Evolutionary conservation across 2,888 invertebrate genomes (phyloP).

Genomic region (Omphaloscelis lunosa): DNA sequence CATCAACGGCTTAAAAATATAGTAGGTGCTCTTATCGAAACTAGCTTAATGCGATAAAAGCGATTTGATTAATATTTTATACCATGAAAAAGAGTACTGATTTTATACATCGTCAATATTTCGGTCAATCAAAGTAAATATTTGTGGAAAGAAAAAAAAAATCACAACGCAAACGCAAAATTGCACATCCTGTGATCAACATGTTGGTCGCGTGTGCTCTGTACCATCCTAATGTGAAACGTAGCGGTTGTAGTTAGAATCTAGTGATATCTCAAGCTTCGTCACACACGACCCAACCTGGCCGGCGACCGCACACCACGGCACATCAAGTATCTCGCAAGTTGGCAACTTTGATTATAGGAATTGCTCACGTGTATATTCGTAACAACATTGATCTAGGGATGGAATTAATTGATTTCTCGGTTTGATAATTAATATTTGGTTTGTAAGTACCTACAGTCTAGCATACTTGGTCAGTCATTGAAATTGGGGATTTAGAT

Average conservation of each 20-base stretch:
- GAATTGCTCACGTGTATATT: slow-evolving; percentile 5
- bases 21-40: background rate
- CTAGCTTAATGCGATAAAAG: background rate
- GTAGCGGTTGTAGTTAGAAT: background rate
- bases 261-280: background rate
- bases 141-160: background rate
- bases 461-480: background rate
- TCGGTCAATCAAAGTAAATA: background rate
- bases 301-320: background rate
- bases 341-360: slow-evolving; percentile 1
- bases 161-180: background rate
- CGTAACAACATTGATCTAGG: background rate
- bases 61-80: background rate
- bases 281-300: background rate
- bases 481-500: slow-evolving; percentile 1
- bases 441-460: background rate
- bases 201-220: background rate
- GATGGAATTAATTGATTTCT: background rate
- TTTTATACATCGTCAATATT: background rate
- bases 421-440: slow-evolving; percentile 8
- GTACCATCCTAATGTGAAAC: background rate
- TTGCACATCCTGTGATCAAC: background rate
- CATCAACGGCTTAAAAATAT: background rate
- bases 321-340: background rate
- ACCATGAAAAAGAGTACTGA: too few relatives aligned